Conservation (phyloP, 2,888 invertebrate genomes). For the Sinhomidia bicolor region DNA sequence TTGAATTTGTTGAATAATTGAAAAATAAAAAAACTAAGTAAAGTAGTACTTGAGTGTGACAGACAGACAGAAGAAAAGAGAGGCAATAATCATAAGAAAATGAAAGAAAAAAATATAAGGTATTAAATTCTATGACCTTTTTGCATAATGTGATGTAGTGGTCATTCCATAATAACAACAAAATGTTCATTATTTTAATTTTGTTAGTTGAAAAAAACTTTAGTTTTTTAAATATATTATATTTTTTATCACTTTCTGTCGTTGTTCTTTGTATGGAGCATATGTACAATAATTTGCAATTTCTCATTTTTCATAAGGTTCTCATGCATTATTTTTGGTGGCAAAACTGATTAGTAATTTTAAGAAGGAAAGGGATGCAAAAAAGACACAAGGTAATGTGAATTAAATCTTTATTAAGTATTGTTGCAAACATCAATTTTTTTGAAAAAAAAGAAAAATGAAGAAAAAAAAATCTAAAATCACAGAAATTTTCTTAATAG, state of each 20-base stretch:
- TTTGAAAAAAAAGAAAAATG: no score
- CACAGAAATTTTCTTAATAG: background rate
- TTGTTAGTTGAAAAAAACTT: background rate
- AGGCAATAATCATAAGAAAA: no score
- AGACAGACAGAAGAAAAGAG: background rate
- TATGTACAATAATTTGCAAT: background rate
- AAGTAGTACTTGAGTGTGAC: background rate
- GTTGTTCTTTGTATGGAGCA: no score
- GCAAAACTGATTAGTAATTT: background rate
- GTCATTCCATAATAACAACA: background rate
- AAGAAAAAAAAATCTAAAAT: background rate
- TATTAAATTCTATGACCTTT: slow-evolving; percentile 32
- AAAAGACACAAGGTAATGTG: background rate
- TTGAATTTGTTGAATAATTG: slow-evolving; percentile 25
- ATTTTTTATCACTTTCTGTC: no score
- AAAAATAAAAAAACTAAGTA: slow-evolving; percentile 28
- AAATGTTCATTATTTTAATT: slow-evolving; percentile 16
- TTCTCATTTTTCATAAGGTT: background rate
- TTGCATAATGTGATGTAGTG: background rate
- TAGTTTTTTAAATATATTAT: no score
- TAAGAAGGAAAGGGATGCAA: background rate
- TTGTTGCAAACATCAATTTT: background rate
- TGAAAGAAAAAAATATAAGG: background rate
- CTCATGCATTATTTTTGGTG: background rate
- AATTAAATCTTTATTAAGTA: slow-evolving; percentile 10